Base-by-base conservation (phyloP, 2,888 invertebrate species). In the Parelbella ahira region DNA sequence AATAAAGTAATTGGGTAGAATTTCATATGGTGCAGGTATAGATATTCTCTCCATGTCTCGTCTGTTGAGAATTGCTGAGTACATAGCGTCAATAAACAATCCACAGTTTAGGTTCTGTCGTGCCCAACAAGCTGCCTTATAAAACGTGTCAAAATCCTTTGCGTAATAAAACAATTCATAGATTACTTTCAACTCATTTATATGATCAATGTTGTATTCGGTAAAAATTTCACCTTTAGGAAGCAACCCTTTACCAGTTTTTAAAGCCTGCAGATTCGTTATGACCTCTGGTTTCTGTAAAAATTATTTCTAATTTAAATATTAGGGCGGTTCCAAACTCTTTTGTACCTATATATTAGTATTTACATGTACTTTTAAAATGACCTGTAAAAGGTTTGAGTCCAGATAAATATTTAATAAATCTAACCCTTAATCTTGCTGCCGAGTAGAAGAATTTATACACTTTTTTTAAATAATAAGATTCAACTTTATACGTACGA, bases 1-100 rank as follows among this genome's bases (percentile, higher is more conserved):
- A 55, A 92, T 88, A 73, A 91, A 93, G 58, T 90, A 89, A 70
- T 92, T 90, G 0, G 93, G 93, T 43, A 90, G 60, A 24, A 93
- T 68, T 73, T 93, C 93, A 58, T 93, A 92, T 1, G 90, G 82
- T 0, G 92, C 89, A 8, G 93, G 93, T 24, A 92, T 50, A 3
- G 88, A 87, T 27, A 93, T 59, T 53, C 86, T 87, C 50, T 81
- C 78, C 43, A 89, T 88, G 47, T 92, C 92, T 27, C 68, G 76
- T 46, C 92, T 90, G 47, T 89, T 89, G 20, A 89, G 56, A 19
- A 90, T 65, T 13, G 91, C 90, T 11, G 90, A 73, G 48, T 90
- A 89, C 34, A 92, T 71, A 9, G 90, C 89, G 58, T 91, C 91
- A 0, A 90, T 69, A 65, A 90, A 93, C 47, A 91, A 60, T 10